Conservation (phyloP, 1,140 invertebrate genomes). For the Ridgeia piscesae region DNA sequence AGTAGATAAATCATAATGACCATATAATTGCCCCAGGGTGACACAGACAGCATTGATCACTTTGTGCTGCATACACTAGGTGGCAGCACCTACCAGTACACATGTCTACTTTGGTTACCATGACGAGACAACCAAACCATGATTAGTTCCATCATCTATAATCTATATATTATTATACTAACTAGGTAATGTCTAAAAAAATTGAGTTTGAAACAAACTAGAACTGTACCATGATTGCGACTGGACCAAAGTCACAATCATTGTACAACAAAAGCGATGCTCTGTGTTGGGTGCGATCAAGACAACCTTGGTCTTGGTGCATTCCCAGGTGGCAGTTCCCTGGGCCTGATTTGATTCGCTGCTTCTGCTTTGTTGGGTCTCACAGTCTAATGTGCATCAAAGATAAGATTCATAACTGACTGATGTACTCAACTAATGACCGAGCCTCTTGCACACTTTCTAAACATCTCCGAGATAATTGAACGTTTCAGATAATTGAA, state of each 20-base stretch:
- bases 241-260: too few species aligned
- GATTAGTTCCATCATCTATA: not conserved
- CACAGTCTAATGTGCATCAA: not conserved
- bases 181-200: too few species aligned
- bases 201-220: too few species aligned
- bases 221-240: too few species aligned
- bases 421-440: not conserved
- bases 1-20: not conserved
- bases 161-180: too few species aligned
- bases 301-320: not conserved
- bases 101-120: not conserved
- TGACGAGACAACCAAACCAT: not conserved
- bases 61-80: not conserved
- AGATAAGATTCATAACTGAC: not conserved
- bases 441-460: not conserved
- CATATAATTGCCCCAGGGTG: not conserved
- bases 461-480: too few species aligned
- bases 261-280: too few species aligned
- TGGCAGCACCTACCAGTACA: not conserved
- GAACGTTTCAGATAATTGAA: not conserved
- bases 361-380: not conserved
- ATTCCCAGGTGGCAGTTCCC: not conserved
- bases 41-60: not conserved
- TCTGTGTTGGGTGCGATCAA: not conserved
- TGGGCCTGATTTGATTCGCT: not conserved